A percentile compares a stretch with the other conserved stretches of the same genome.
These are phyloP conservation scores for Drosophila paracracens DNA, from an alignment of 2,888 invertebrate genomes.

Conservation along the genomic window DNA sequence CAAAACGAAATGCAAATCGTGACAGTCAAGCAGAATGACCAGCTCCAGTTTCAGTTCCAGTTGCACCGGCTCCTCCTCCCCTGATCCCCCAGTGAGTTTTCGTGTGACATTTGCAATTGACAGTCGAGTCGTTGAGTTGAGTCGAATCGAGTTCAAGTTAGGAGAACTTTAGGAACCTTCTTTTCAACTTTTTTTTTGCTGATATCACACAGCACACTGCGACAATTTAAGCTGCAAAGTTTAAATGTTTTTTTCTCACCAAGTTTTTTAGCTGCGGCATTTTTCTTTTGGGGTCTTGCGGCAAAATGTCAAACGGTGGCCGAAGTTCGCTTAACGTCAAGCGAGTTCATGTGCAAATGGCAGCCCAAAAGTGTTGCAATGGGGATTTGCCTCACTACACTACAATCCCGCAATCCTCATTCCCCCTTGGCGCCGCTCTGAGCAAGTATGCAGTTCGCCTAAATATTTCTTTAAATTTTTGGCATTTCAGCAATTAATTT, in stretches of 20 bases:
- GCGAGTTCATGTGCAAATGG: conserved; percentile 71
- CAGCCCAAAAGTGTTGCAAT: conserved; percentile 51
- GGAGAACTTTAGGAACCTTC: conserved; percentile 46
- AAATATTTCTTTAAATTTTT: conserved; percentile 53
- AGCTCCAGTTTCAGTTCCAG: conserved; percentile 29
- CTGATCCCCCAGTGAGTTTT: conserved; percentile 39
- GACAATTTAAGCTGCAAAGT: conserved; percentile 78
- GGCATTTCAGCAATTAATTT: conserved; percentile 58
- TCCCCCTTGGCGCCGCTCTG: neutral
- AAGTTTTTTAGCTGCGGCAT: conserved; percentile 43
- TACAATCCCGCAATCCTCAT: neutral
- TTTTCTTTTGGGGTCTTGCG: conserved; percentile 67
- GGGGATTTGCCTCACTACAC: neutral
- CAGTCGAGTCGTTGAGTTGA: conserved; percentile 67
- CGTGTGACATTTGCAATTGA: conserved; percentile 79
- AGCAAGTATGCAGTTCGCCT: conserved; percentile 61
- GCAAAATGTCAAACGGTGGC: conserved; percentile 79
- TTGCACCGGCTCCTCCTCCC: conserved; percentile 15
- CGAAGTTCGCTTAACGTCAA: conserved; percentile 71
- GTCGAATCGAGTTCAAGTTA: conserved; percentile 56
- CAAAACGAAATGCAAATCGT: conserved; percentile 72
- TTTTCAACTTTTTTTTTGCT: conserved; percentile 27
- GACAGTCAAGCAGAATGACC: conserved; percentile 74
- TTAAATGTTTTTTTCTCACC: conserved; percentile 59
- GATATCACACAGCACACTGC: conserved; percentile 34